These are phyloP conservation scores for Hafferia zeledoni DNA, from an alignment of 2,797 vertebrate genomes.

Conservation along the genomic window DNA sequence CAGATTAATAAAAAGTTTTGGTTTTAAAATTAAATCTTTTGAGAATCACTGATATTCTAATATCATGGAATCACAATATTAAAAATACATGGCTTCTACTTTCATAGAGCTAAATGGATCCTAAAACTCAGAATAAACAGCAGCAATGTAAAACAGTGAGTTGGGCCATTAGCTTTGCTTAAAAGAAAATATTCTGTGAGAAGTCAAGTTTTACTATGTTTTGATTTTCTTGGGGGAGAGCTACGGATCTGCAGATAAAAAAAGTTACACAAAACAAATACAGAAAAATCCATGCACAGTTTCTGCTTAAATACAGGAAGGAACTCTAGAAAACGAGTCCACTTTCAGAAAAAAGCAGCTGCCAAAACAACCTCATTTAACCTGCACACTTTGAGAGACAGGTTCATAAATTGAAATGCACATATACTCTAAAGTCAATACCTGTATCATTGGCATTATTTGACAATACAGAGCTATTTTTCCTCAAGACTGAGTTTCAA, in stretches of 20 bases:
- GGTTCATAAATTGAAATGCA: background rate
- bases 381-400: background rate
- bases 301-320: background rate
- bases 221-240: background rate
- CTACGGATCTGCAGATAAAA: background rate
- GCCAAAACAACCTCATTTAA: background rate
- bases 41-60: background rate
- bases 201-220: background rate
- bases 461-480: background rate
- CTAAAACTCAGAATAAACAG: background rate
- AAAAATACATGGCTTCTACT: background rate
- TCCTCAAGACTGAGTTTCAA: background rate
- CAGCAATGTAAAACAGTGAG: background rate
- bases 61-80: background rate
- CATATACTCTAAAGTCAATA: fast-evolving
- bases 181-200: background rate
- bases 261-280: background rate
- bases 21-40: background rate
- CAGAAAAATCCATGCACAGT: background rate
- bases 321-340: background rate
- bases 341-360: background rate
- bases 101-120: background rate
- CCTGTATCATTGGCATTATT: background rate
- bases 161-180: background rate
- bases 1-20: background rate